Conservation (phyloP, 2,113 vertebrate species). For the Cyanocitta stelleri region DNA sequence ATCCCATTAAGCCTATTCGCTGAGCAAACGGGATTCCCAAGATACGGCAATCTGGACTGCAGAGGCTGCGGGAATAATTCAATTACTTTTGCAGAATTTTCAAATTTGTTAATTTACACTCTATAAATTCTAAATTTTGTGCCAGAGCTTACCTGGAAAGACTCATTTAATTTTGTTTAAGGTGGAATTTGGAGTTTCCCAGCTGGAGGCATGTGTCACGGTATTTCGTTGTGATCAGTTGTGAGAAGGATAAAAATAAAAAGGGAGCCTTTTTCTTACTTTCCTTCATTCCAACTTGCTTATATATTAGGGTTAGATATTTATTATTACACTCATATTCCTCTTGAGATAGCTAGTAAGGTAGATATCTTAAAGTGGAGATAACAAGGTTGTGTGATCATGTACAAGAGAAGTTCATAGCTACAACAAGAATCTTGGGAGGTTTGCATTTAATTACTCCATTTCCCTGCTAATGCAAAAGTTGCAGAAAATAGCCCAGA, state of each 20-base stretch:
- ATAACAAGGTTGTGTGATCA: background rate
- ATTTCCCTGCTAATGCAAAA: background rate
- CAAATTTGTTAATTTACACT: background rate
- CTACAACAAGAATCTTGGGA: background rate
- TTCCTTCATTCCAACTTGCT: background rate
- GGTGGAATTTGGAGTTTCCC: background rate
- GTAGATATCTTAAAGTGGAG: background rate
- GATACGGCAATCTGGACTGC: background rate
- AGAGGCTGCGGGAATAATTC: background rate
- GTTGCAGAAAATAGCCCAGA: background rate
- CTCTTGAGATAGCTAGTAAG: background rate
- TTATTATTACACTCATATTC: background rate
- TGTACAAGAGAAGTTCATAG: background rate
- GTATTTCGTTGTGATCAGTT: background rate
- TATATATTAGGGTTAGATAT: background rate
- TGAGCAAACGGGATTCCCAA: background rate
- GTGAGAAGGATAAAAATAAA: background rate
- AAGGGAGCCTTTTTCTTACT: background rate
- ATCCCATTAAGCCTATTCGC: background rate
- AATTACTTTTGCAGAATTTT: background rate
- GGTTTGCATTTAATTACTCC: background rate
- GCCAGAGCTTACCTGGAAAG: background rate
- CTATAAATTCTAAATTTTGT: background rate
- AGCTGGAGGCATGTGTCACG: background rate
- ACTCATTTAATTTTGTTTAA: background rate